Percentiles rank a stretch among this genome's conserved stretches.
These are phyloP conservation scores for Dendrocincla tyrannina DNA, from an alignment of 2,797 vertebrate genomes.

Conservation along the genomic window DNA sequence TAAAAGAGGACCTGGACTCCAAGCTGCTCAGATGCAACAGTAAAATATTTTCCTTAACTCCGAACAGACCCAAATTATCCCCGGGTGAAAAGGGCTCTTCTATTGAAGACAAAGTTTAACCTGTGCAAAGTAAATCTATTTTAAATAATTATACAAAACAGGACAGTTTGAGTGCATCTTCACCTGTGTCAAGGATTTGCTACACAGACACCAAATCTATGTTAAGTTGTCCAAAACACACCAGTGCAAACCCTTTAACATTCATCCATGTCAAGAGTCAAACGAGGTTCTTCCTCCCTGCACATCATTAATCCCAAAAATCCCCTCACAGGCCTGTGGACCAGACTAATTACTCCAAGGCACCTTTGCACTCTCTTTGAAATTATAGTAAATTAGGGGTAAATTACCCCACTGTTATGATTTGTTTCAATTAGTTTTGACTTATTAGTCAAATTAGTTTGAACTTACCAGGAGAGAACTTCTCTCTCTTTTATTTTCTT, in stretches of 20 bases:
- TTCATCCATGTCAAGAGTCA: not conserved
- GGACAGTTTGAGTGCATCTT: not conserved
- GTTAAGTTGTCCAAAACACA: not conserved
- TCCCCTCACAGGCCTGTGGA: not conserved
- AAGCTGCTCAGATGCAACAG: not conserved
- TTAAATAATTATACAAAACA: not conserved
- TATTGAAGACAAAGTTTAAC: not conserved
- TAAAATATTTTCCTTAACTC: not conserved
- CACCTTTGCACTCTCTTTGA: not conserved
- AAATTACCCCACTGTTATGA: not conserved
- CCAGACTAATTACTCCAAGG: not conserved
- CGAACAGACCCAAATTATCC: not conserved
- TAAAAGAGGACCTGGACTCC: fast-evolving
- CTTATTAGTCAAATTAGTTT: not conserved
- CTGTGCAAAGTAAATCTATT: not conserved
- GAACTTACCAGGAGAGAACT: not conserved
- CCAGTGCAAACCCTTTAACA: not conserved
- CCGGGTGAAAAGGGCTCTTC: not conserved
- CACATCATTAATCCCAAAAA: not conserved
- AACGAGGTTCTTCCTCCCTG: not conserved
- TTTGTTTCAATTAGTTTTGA: not conserved
- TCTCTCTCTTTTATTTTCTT: not conserved
- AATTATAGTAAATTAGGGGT: not conserved
- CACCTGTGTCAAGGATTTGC: not conserved
- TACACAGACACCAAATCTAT: not conserved